phyloP scores from a whole-genome alignment of 1,140 invertebrate genomes.

The Tetraneura akinire region DNA sequence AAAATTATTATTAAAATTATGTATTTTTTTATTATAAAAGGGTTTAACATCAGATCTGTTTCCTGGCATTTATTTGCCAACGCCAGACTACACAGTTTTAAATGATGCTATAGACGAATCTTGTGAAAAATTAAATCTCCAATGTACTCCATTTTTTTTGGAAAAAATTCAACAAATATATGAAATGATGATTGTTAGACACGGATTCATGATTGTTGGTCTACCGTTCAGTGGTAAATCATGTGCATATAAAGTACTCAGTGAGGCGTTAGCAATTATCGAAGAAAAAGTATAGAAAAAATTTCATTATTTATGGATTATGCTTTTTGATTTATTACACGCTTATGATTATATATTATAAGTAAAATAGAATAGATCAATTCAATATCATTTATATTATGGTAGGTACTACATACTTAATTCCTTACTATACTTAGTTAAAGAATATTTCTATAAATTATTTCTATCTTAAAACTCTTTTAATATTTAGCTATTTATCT shows the following conservation, averaged over 20 bases:
- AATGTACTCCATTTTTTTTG: constrained; percentile 80
- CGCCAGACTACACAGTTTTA: constrained; percentile 69
- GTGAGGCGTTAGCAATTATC: constrained; percentile 75
- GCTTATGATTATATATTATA: no score
- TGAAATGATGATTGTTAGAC: constrained; percentile 93
- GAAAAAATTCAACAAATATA: constrained; percentile 92
- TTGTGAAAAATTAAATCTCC: constrained; percentile 76
- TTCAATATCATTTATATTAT: no score
- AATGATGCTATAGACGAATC: constrained; percentile 65
- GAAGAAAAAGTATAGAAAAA: constrained; percentile 73
- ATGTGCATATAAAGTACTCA: constrained; percentile 74
- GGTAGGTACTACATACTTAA: no score
- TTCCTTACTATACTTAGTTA: no score
- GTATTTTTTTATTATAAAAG: constrained; percentile 61
- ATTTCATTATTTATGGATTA: no score
- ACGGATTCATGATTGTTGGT: constrained; percentile 90
- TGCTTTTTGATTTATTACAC: no score
- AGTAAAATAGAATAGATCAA: no score
- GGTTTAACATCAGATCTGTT: constrained; percentile 94
- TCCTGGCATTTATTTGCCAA: constrained; percentile 77
- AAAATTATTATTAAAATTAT: no score
- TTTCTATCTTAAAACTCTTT: no score
- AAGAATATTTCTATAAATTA: no score
- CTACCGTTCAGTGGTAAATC: constrained; percentile 87
- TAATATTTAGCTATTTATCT: no score